Evolutionary conservation across 2,113 vertebrate genomes (phyloP), one percentile per base, ranked within the genome.

Genomic region (Brachyhypopomus gauderio): DNA sequence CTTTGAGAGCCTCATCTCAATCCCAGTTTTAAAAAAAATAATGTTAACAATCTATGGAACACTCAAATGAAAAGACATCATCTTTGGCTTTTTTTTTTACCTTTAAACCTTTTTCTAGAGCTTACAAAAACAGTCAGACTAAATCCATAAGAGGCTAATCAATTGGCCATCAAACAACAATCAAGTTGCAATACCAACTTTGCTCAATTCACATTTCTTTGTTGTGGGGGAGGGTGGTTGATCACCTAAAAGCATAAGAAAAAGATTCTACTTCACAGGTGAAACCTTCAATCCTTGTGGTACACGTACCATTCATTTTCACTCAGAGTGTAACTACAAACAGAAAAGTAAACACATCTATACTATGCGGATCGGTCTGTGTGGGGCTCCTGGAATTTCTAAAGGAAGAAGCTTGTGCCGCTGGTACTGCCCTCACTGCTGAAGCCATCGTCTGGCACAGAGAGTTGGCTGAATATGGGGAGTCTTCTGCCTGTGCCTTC

Each of bases 401-500:
- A 92, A 75, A 92, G 84, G 75, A 86, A 88, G 80, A 90, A 86
- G 30, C 78, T 84, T 0, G 87, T n/a, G 9, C 81, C n/a, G 6
- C 56, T 59, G 71, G 67, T 58, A 72, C 83, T 56, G 22, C 63
- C 69, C 62, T 85, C 86, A 0, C 58, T 78, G 74, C 62, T 71
- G 58, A 85, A 62, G 19, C 89, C 86, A 0, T 93, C 90, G 56
- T 93, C 93, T 0, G 95, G 95, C 30, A 96, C 94, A 0, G 96
- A 97, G 5, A 96, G 91, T 67, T 95, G 94, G 81, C 96, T 96
- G 91, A 97, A 97, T 48, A 97, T 96, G 1, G 96, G 95, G 76
- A 97, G 93, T 4, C 96, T 89, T 14, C 88, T 88, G 45, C 86
- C 75, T 0, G 58, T 79, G 1, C 45, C 72, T 0, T 97, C 96